Evolutionary conservation across 2,888 invertebrate genomes (phyloP), one percentile per base, ranked within the genome.

Genomic region (Anaspis maculata): DNA sequence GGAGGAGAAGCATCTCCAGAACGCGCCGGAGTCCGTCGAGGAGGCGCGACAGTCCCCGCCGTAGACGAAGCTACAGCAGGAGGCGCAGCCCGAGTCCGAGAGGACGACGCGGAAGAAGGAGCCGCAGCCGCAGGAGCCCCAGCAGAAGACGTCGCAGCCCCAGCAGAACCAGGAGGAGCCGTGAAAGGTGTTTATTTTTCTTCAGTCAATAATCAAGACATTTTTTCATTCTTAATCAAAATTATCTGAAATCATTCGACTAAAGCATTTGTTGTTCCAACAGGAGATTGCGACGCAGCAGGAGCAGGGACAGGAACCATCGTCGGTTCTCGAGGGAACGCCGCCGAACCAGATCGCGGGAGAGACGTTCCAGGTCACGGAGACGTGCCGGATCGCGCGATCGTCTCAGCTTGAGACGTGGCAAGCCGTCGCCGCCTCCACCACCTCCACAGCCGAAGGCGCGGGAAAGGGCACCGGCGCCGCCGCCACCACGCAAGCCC

Each of bases 51-150:
- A 61, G 62, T 37, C 54, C 57, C 4, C 50, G 57, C 15, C 48
- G 61, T 32, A 42, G 57, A 33, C 49, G 63, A 31, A 57, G 63
- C 41, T 49, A 56, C 41, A 60, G 59, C 44, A 48, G 61, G 11
- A 46, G 59, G 10, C 49, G 62, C 26, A 52, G 53, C 33, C 49
- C 52, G n/a, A 53, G 58, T 27, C 48, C 59, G 26, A 48, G 55
- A 16, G 48, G 58, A 27, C 64, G 67, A 7, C 54, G 25, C 57
- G 64, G 52, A 25, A 41, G 61, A 33, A 41, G 51, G 27, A 51
- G 62, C 34, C 46, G 48, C 13, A 39, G 63, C 26, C 64, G 65
- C 46, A 58, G 65, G 46, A 55, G 71, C 30, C 70, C 71, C 23
- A 70, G 71, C 33, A 42, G 56, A 29, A 47, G 56, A 25, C 33